phyloP scores from a whole-genome alignment of 2,888 invertebrate species.

The Agriopis marginaria region DNA sequence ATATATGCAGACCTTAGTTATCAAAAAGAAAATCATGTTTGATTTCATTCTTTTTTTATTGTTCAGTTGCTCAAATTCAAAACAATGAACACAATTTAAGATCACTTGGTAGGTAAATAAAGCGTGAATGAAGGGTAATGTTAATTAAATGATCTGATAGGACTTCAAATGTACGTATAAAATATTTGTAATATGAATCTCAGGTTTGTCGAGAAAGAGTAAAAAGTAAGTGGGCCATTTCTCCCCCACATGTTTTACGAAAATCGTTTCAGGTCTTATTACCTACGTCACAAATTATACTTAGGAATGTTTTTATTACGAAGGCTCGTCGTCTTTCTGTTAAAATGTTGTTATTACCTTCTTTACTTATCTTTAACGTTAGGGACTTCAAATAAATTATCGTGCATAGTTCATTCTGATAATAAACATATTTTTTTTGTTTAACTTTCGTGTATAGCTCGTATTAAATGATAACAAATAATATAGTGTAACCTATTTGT shows the following conservation, averaged over 20 bases:
- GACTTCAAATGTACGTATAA: slow-evolving; percentile 5
- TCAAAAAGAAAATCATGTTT: slow-evolving; percentile 11
- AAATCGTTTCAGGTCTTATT: slow-evolving; percentile 37
- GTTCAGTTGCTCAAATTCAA: background rate
- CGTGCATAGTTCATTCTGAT: slow-evolving; percentile 7
- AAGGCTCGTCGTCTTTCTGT: slow-evolving; percentile 32
- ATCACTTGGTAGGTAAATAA: background rate
- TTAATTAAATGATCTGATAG: background rate
- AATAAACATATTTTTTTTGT: background rate
- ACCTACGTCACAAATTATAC: slow-evolving; percentile 36
- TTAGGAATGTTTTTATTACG: slow-evolving; percentile 41
- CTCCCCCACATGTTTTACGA: slow-evolving; percentile 36
- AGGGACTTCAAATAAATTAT: slow-evolving; percentile 20
- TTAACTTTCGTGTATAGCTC: too few relatives aligned
- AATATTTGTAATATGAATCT: slow-evolving; percentile 23
- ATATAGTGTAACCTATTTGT: slow-evolving; percentile 14
- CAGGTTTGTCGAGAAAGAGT: slow-evolving; percentile 33
- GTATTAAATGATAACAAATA: background rate
- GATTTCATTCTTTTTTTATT: background rate
- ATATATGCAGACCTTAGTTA: slow-evolving; percentile 41
- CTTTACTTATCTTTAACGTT: slow-evolving; percentile 19
- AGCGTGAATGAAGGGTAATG: background rate
- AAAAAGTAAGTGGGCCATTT: slow-evolving; percentile 39
- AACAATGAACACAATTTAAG: background rate
- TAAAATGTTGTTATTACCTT: slow-evolving; percentile 27